A percentile compares a stretch with the other conserved stretches of the same genome.
phyloP scores from a whole-genome alignment of 2,113 vertebrate species.

The Diadophis punctatus region DNA sequence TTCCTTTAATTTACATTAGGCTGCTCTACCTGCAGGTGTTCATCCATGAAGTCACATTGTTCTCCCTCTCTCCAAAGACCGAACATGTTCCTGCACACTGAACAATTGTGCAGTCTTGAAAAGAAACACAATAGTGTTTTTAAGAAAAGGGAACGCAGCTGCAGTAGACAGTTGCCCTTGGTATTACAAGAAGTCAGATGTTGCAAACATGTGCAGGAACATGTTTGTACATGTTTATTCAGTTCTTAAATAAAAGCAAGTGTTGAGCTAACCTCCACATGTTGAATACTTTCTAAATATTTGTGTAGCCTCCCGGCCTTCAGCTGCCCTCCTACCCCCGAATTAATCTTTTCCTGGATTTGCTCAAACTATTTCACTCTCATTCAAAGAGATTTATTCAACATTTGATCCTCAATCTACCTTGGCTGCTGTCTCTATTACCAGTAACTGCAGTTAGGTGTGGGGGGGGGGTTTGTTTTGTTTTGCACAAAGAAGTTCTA shows the following conservation, averaged over 20 bases:
- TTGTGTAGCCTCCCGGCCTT: constrained; percentile 54
- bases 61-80: constrained; percentile 2
- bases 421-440: neutral
- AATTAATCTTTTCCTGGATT: constrained; percentile 45
- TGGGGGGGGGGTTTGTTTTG: no score
- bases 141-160: neutral
- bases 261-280: constrained; percentile 31
- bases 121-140: neutral
- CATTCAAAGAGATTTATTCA: constrained; percentile 33
- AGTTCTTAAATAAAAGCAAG: constrained; percentile 46
- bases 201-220: constrained; percentile 22
- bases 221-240: neutral
- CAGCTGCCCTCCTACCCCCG: neutral
- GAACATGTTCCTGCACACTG: constrained; percentile 7
- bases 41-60: constrained; percentile 42
- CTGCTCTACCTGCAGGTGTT: constrained; percentile 43
- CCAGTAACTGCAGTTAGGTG: neutral
- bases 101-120: constrained; percentile 48
- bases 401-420: neutral
- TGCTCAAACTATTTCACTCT: constrained; percentile 21
- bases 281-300: constrained; percentile 35
- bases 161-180: neutral
- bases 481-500: neutral
- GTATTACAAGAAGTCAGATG: neutral
- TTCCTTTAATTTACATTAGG: neutral